Percentiles rank a stretch among this genome's conserved stretches.
phyloP scores from a whole-genome alignment of 2,113 vertebrate species.

The Dipodomys merriami region DNA sequence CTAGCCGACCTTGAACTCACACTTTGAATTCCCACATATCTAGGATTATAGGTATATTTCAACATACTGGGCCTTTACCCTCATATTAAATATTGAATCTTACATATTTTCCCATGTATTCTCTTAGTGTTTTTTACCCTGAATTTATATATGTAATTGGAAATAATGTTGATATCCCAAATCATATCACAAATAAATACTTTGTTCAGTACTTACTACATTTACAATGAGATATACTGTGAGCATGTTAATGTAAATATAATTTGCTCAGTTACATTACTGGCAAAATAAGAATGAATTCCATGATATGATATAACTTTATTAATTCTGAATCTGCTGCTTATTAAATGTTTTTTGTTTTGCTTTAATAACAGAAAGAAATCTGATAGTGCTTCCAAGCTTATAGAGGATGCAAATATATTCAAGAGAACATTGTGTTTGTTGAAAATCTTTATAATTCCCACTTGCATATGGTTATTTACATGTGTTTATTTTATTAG shows the following conservation, averaged over 20 bases:
- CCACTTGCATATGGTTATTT: slow-evolving; percentile 47
- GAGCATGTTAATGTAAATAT: slow-evolving; percentile 16
- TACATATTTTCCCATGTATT: not conserved
- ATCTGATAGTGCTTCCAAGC: not conserved
- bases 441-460: slow-evolving; percentile 49
- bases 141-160: not conserved
- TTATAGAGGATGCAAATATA: slow-evolving; percentile 33
- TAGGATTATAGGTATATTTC: too few relatives aligned
- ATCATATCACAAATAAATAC: not conserved
- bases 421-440: not conserved
- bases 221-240: not conserved
- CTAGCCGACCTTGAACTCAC: too few relatives aligned
- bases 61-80: too few relatives aligned
- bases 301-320: not conserved
- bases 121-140: not conserved
- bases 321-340: slow-evolving; percentile 16
- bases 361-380: slow-evolving; percentile 63
- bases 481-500: slow-evolving; percentile 39
- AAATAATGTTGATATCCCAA: not conserved
- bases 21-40: too few relatives aligned
- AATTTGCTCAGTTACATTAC: not conserved
- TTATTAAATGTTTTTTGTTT: slow-evolving; percentile 24
- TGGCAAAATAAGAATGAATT: slow-evolving; percentile 6
- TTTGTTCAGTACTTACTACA: slow-evolving; percentile 9
- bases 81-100: too few relatives aligned